A percentile compares a stretch with the other conserved stretches of the same genome.
Evolutionary conservation across 2,797 vertebrate genomes (phyloP).

Genomic region (Pogoniulus pusillus): DNA sequence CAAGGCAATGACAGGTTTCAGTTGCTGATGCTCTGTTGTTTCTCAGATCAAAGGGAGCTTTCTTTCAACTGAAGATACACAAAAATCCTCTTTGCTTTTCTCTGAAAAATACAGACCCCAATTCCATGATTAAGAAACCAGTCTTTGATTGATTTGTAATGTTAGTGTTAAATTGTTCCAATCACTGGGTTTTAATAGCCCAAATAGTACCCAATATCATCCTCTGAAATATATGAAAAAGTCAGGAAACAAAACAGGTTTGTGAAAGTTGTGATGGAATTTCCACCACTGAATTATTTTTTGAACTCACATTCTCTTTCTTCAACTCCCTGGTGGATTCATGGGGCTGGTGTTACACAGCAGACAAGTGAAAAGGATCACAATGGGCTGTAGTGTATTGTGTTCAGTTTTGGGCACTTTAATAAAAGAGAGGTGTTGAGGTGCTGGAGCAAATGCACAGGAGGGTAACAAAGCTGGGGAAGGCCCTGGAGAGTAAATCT

Average conservation of each 20-base stretch:
- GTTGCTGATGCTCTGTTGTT: background rate
- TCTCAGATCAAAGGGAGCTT: constrained; percentile 8
- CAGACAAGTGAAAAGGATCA: background rate
- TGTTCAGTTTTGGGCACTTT: too few relatives aligned
- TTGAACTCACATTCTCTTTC: background rate
- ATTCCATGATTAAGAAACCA: background rate
- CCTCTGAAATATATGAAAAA: background rate
- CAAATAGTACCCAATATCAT: background rate
- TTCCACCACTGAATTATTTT: background rate
- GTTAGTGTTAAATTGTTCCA: background rate
- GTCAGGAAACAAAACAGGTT: background rate
- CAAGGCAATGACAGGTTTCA: background rate
- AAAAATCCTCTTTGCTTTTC: background rate
- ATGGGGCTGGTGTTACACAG: background rate
- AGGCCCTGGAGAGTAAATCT: too few relatives aligned
- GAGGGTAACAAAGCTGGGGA: too few relatives aligned
- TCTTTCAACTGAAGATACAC: background rate
- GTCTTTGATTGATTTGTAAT: background rate
- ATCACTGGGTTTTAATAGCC: background rate
- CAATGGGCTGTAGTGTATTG: rapidly evolving
- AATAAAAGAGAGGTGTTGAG: too few relatives aligned
- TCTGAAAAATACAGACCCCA: background rate
- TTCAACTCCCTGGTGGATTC: background rate
- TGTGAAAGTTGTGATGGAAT: background rate
- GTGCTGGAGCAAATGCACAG: too few relatives aligned